These are phyloP conservation scores for Pelvicachromis taeniatus DNA, from an alignment of 2,113 vertebrate genomes.

Conservation along the genomic window DNA sequence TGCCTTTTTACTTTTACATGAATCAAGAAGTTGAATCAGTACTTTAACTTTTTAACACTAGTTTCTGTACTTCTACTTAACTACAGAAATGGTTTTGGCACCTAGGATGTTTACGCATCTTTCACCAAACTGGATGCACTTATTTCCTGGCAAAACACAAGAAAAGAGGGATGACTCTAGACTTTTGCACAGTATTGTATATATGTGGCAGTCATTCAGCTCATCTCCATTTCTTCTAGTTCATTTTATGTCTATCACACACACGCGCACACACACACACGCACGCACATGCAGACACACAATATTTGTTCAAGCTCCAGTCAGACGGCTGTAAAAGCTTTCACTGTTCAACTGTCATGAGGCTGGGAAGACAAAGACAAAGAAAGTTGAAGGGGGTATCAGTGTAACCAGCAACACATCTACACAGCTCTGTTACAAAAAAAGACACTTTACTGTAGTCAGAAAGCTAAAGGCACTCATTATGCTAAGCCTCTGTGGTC, in stretches of 20 bases:
- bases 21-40: background rate
- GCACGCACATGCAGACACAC: background rate
- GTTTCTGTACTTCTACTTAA: background rate
- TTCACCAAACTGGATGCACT: background rate
- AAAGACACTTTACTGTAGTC: conserved; percentile 25
- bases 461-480: conserved; percentile 41
- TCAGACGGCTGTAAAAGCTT: conserved; percentile 16
- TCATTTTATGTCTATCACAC: background rate
- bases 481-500: conserved; percentile 43
- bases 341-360: conserved; percentile 37
- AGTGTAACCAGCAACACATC: conserved; percentile 6
- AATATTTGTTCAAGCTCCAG: conserved; percentile 32
- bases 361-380: conserved; percentile 15
- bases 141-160: background rate
- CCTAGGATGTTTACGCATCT: background rate
- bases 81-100: background rate
- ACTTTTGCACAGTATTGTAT: background rate
- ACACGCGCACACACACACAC: background rate
- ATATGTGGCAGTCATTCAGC: background rate
- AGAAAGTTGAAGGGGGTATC: conserved; percentile 19
- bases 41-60: background rate
- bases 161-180: background rate
- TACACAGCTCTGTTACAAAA: background rate
- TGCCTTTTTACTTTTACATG: background rate
- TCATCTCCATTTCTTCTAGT: background rate